Evolutionary conservation across 1,140 invertebrate species (phyloP).

Genomic region (Ceratosolen fusciceps): DNA sequence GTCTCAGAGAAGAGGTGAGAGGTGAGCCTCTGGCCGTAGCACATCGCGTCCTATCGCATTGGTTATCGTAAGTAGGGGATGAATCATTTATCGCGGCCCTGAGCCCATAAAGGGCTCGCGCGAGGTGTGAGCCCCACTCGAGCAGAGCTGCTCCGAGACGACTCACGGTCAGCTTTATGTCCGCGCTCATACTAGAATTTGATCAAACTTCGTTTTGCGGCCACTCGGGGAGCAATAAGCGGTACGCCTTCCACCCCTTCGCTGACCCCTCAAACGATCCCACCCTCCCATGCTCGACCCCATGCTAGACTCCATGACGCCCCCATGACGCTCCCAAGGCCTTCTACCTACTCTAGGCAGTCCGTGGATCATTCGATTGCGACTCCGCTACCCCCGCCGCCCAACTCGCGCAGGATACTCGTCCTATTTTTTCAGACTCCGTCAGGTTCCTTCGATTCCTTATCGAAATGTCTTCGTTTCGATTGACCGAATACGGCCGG

Average conservation of each 20-base stretch:
- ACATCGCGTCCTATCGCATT: conserved; percentile 35
- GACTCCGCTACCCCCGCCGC: too few relatives aligned
- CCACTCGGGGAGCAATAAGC: conserved; percentile 72
- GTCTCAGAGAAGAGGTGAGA: conserved; percentile 12
- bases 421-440: neutral
- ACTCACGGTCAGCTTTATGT: conserved; percentile 70
- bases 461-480: too few relatives aligned
- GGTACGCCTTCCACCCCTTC: too few relatives aligned
- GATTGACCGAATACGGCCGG: neutral
- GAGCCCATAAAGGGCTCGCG: conserved; percentile 43
- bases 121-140: conserved; percentile 3
- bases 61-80: conserved; percentile 56
- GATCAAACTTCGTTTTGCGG: conserved; percentile 73
- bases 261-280: neutral
- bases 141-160: conserved; percentile 19
- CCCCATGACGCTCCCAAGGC: neutral
- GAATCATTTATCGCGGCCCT: conserved; percentile 72
- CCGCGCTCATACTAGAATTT: conserved; percentile 68
- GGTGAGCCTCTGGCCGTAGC: neutral
- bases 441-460: neutral
- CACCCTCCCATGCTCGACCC: neutral
- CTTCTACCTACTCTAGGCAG: too few relatives aligned
- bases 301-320: conserved; percentile 20
- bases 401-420: too few relatives aligned
- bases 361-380: too few relatives aligned